Evolutionary conservation across 2,797 vertebrate genomes (phyloP).

Genomic region (Anguilla megastoma): DNA sequence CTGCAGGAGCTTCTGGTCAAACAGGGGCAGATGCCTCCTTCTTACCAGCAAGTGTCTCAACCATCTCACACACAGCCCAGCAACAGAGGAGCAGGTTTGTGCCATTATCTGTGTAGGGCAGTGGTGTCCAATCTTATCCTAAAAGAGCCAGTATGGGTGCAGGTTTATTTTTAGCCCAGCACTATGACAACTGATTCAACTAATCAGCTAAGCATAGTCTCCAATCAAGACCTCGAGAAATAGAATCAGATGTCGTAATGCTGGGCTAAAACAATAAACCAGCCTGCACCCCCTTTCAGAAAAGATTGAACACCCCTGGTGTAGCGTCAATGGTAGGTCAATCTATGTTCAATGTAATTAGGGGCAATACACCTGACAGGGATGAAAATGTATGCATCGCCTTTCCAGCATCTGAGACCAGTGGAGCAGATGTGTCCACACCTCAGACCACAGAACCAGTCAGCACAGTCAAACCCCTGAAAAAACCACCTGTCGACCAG

Average conservation of each 20-base stretch:
- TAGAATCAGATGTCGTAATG: no score
- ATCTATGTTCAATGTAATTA: not conserved
- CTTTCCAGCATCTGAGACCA: conserved; percentile 5
- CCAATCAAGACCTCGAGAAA: no score
- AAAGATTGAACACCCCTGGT: no score
- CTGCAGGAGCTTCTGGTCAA: conserved; percentile 43
- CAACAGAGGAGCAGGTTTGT: conserved; percentile 27
- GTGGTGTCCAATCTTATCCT: no score
- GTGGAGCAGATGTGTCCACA: not conserved
- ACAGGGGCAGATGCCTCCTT: conserved; percentile 15
- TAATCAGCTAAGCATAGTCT: no score
- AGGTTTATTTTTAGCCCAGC: no score
- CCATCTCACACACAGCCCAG: not conserved
- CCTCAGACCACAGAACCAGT: not conserved
- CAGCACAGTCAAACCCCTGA: not conserved
- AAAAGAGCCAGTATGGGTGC: no score
- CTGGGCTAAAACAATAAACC: no score
- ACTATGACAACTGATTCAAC: no score
- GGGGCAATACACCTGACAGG: not conserved
- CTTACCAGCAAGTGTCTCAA: conserved; percentile 11
- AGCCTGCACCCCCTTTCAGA: no score
- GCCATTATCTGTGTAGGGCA: not conserved
- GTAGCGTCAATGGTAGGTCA: not conserved
- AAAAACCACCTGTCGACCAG: conserved; percentile 8
- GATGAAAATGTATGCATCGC: not conserved